Evolutionary conservation across 2,113 vertebrate species (phyloP).

Genomic region (Rhabdomys dilectus): DNA sequence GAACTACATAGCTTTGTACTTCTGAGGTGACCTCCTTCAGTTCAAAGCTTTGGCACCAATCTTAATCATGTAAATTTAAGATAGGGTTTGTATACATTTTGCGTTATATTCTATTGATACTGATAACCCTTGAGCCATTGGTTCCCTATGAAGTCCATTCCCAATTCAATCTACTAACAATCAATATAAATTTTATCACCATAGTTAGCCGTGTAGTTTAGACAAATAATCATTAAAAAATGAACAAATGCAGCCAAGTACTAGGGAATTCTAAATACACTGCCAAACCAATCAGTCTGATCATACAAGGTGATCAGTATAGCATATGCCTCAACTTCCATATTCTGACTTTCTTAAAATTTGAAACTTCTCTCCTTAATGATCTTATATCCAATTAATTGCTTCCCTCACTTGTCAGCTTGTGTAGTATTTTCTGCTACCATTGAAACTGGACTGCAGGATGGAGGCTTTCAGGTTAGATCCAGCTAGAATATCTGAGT

Average conservation of each 20-base stretch:
- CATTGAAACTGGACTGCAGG: too few species aligned
- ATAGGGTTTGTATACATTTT: not conserved
- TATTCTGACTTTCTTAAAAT: not conserved
- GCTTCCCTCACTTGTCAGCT: not conserved
- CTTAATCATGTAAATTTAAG: conserved; percentile 8
- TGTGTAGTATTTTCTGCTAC: not conserved
- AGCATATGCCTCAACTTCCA: not conserved
- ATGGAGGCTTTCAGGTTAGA: not conserved
- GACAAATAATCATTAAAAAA: not conserved
- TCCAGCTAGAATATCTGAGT: not conserved
- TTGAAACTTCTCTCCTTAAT: not conserved
- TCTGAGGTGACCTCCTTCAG: conserved; percentile 29
- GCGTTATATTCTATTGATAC: not conserved
- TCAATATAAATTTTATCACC: not conserved
- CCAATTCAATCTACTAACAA: not conserved
- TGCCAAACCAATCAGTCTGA: not conserved
- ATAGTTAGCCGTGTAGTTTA: not conserved
- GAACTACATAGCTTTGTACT: conserved; percentile 6
- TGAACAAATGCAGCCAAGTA: not conserved
- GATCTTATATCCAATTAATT: not conserved
- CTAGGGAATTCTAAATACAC: conserved; percentile 11
- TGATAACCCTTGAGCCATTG: not conserved
- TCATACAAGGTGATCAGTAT: not conserved
- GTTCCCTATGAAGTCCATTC: conserved; percentile 15
- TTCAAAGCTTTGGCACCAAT: conserved; percentile 49